These are phyloP conservation scores for Orchesella cincta DNA, from an alignment of 1,140 invertebrate species.

Conservation along the genomic window DNA sequence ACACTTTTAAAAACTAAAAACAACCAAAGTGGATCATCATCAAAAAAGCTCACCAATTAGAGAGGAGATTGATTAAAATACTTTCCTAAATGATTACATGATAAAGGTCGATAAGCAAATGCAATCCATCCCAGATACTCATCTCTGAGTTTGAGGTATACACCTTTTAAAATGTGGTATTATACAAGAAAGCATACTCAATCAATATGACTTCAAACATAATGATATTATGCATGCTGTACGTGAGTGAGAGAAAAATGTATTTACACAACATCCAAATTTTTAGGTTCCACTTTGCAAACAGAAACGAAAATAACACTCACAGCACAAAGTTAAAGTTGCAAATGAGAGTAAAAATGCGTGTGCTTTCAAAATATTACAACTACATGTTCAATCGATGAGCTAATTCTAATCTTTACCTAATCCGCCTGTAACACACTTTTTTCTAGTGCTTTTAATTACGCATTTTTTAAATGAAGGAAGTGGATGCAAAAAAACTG, in stretches of 20 bases:
- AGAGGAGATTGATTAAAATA: neutral
- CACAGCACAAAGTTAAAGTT: neutral
- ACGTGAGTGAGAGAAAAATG: too few species aligned
- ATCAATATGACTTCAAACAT: too few species aligned
- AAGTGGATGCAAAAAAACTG: too few species aligned
- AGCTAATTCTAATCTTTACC: too few species aligned
- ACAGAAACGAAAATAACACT: neutral
- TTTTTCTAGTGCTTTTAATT: too few species aligned
- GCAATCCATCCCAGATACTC: neutral
- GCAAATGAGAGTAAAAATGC: neutral
- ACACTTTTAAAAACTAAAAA: neutral
- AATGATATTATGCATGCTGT: too few species aligned
- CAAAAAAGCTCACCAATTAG: neutral
- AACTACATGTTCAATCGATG: too few species aligned
- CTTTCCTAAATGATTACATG: constrained; percentile 14
- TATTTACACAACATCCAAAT: too few species aligned
- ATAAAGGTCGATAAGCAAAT: neutral
- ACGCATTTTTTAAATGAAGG: too few species aligned
- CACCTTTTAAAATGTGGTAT: neutral
- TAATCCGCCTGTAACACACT: too few species aligned
- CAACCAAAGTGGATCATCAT: neutral
- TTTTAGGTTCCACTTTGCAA: constrained; percentile 8
- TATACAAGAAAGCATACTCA: neutral
- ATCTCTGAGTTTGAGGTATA: neutral
- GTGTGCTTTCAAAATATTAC: neutral